Base-by-base conservation (phyloP, 2,113 vertebrate species). In the Apteryx mantelli region DNA sequence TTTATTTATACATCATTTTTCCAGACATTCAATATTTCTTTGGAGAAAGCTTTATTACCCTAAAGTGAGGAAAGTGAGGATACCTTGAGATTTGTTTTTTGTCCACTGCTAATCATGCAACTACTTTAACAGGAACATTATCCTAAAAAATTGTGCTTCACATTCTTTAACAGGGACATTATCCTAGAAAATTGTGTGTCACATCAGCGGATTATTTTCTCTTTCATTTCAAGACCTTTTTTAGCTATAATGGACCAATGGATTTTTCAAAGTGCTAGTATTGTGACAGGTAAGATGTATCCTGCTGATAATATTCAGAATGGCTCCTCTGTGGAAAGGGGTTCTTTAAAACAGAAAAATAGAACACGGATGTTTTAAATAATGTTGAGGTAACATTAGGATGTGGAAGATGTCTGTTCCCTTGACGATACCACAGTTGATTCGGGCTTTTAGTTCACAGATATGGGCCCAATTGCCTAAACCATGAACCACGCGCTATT, bases 1-100 rank as follows among this genome's bases (percentile, higher is more conserved):
- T 97, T 97, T 95, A 96, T 95, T 96, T 94, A 84, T 61, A 86
- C 64, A 68, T 73, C 32, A 71, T 96, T 94, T 87, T 88, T 95
- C 10, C 82, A 94, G 69, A 94, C 75, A 93, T 82, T 94, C 89
- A 75, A 9, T 20, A 75, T 42, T 91, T 89, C 76, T 96, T 83
- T 90, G 76, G 73, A 95, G n/a, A 93, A 89, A 94, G 80, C 65
- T 84, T 91, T 88, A 83, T 50, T 73, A 86, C 22, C 76, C 76
- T 88, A 68, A 81, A 75, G 68, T 38, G 82, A 42, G 13, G 15
- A 56, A 93, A 83, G 32, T 13, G 12, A 86, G 16, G 16, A 44
- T 73, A 61, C 53, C 38, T 13, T 82, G 20, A 89, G 71, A 46
- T 24, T 82, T 28, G 5, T 88, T 83, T 64, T 82, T 44, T 79